Evolutionary conservation across 2,888 invertebrate species (phyloP).

Genomic region (Caenorhabditis drosophilae): DNA sequence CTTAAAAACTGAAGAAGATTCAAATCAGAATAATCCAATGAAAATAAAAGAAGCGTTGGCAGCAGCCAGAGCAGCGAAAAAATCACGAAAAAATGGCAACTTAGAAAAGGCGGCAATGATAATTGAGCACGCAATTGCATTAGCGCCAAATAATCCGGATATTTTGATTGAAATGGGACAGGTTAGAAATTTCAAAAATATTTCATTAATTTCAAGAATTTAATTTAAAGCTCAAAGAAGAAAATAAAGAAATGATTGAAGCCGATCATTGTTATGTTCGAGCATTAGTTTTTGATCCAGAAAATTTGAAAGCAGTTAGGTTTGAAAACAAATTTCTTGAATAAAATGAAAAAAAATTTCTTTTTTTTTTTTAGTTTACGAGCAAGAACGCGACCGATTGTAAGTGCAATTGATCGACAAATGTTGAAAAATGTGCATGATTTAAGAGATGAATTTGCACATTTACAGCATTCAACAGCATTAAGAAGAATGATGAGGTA

Average conservation of each 20-base stretch:
- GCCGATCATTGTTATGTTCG: conserved; percentile 87
- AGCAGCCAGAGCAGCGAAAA: conserved; percentile 58
- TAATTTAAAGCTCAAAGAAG: too few species aligned
- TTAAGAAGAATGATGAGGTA: conserved; percentile 85
- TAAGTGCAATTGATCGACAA: conserved; percentile 83
- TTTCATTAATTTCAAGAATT: too few species aligned
- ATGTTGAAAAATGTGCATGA: conserved; percentile 81
- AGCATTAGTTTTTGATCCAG: conserved; percentile 83
- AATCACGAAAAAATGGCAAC: conserved; percentile 56
- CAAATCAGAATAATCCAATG: conserved; percentile 15
- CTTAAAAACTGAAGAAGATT: conserved; percentile 8
- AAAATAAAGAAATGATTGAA: conserved; percentile 77
- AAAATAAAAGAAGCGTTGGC: conserved; percentile 57
- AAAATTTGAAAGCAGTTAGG: conserved; percentile 74
- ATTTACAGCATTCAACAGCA: conserved; percentile 75
- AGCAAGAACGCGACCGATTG: conserved; percentile 84
- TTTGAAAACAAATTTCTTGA: conserved; percentile 27
- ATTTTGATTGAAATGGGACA: conserved; percentile 78
- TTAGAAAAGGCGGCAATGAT: conserved; percentile 66
- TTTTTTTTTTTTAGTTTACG: conserved; percentile 74
- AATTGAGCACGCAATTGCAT: conserved; percentile 82
- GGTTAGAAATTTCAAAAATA: too few species aligned
- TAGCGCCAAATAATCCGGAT: conserved; percentile 90
- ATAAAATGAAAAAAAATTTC: neutral
- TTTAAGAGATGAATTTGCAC: conserved; percentile 38